Conservation (phyloP, 2,888 invertebrate species). For the Drosophila atripex region DNA sequence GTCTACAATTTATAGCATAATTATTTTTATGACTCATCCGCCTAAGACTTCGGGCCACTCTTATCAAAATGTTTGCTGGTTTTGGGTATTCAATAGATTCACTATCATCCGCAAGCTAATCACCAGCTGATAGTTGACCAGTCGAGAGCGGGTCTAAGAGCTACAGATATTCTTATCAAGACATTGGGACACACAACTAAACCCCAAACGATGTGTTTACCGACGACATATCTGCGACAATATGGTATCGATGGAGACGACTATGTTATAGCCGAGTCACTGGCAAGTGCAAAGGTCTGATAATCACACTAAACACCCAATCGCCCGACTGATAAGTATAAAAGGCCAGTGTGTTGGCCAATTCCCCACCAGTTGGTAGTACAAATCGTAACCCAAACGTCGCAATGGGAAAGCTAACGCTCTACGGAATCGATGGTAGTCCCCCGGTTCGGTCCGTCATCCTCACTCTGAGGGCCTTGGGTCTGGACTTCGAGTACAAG, state of each 20-base stretch:
- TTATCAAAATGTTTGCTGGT: conserved; percentile 2
- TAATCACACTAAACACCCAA: neutral
- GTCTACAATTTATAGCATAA: neutral
- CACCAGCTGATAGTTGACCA: neutral
- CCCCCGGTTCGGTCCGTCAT: conserved; percentile 75
- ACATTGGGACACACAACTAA: neutral
- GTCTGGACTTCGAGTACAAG: conserved; percentile 63
- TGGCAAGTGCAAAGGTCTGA: conserved; percentile 2
- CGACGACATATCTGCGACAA: neutral
- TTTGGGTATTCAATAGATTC: neutral
- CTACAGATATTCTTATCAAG: neutral
- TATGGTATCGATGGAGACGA: neutral
- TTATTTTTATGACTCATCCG: neutral
- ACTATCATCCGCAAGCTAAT: neutral
- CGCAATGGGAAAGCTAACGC: conserved; percentile 64
- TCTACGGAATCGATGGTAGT: conserved; percentile 71
- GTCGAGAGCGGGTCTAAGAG: neutral
- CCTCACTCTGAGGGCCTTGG: conserved; percentile 71
- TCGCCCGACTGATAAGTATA: neutral
- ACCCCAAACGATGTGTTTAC: neutral
- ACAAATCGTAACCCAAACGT: neutral
- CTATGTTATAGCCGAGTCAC: neutral
- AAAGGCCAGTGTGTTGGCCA: neutral
- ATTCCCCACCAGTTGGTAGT: neutral
- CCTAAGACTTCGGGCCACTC: neutral